Conservation (phyloP, 1,140 invertebrate species). For the Tetragonula clypearis region DNA sequence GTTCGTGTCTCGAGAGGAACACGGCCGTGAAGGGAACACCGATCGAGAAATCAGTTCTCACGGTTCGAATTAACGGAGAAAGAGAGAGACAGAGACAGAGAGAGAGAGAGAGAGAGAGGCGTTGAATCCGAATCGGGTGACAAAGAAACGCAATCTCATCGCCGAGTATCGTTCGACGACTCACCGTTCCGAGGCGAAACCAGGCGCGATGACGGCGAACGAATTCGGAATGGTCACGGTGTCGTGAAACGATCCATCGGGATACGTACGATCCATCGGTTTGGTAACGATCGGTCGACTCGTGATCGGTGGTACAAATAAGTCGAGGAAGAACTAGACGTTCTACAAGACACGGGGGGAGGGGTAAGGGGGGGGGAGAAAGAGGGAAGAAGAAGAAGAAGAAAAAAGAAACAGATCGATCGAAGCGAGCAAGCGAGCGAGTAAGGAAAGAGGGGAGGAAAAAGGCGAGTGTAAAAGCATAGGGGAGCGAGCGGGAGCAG, state of each 20-base stretch:
- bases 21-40: not conserved
- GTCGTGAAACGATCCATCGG: not conserved
- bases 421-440: not conserved
- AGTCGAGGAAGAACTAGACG: not conserved
- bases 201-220: constrained; percentile 8
- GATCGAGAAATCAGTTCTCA: constrained; percentile 22
- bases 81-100: not conserved
- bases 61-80: constrained; percentile 14
- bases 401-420: not conserved
- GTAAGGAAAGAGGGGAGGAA: not conserved
- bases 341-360: no score
- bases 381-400: not conserved
- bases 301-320: constrained; percentile 14
- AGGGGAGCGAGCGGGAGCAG: constrained; percentile 26
- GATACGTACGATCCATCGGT: not conserved
- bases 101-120: not conserved
- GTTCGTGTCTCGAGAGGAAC: no score
- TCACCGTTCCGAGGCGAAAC: constrained; percentile 14
- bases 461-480: not conserved
- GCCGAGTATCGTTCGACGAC: constrained; percentile 23
- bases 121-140: constrained; percentile 17
- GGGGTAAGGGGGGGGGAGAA: accelerated
- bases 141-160: constrained; percentile 32
- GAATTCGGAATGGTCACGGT: constrained; percentile 48
- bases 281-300: constrained; percentile 11